phyloP scores from a whole-genome alignment of 2,888 invertebrate genomes.

The Sesia bembeciformis region DNA sequence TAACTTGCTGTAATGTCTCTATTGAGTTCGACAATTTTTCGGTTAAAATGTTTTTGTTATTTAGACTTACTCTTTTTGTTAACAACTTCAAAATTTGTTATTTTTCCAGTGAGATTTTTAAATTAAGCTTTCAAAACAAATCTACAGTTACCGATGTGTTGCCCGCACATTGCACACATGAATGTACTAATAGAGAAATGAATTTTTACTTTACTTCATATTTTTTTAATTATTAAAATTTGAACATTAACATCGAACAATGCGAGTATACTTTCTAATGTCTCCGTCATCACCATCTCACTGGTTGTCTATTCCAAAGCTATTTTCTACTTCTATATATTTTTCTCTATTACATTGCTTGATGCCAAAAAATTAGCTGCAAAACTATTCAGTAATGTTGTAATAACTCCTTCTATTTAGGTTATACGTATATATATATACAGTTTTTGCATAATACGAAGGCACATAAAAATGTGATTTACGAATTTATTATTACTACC shows the following conservation, averaged over 20 bases:
- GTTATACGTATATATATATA: slow-evolving; percentile 23
- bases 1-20: slow-evolving; percentile 21
- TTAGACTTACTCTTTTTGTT: slow-evolving; percentile 13
- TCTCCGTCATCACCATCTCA: slow-evolving; percentile 12
- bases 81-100: slow-evolving; percentile 26
- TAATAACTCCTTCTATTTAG: slow-evolving; percentile 58
- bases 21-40: slow-evolving; percentile 28
- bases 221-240: no score
- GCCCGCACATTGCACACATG: no score
- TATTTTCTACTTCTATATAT: slow-evolving; percentile 37
- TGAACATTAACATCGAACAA: no score
- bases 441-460: no score
- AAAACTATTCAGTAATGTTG: slow-evolving; percentile 55
- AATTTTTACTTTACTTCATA: no score
- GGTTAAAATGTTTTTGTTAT: slow-evolving; percentile 2
- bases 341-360: slow-evolving; percentile 57
- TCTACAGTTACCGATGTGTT: no score
- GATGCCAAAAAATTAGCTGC: slow-evolving; percentile 69
- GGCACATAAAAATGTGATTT: no score
- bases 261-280: no score
- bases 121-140: no score
- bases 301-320: slow-evolving; percentile 67
- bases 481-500: no score
- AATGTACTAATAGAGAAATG: no score
- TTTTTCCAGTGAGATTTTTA: slow-evolving; percentile 41